phyloP scores from a whole-genome alignment of 2,113 vertebrate species.

The Numenius arquata region DNA sequence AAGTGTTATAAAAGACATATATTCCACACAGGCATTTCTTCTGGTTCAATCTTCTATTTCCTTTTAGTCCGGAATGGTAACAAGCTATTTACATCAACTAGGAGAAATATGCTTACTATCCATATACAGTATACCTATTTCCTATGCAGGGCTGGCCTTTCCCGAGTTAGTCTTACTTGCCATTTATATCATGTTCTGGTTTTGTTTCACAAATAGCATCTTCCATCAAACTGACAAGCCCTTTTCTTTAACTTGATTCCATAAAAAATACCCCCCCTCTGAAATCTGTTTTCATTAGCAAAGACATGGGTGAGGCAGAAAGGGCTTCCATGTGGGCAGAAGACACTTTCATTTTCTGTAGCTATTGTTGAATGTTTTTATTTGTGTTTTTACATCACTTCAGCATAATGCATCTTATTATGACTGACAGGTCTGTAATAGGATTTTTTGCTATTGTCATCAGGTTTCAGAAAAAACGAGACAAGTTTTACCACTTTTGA shows the following conservation, averaged over 20 bases:
- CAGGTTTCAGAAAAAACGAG: constrained; percentile 47
- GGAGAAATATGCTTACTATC: neutral
- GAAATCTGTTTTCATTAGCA: constrained; percentile 73
- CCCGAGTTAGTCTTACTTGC: neutral
- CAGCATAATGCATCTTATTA: constrained; percentile 43
- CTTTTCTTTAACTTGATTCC: constrained; percentile 67
- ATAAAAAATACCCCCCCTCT: constrained; percentile 66
- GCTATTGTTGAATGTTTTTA: constrained; percentile 40
- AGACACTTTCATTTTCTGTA: constrained; percentile 29
- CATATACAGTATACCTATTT: neutral
- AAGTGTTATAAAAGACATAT: neutral
- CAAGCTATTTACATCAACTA: neutral
- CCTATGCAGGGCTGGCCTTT: neutral
- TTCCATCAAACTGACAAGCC: constrained; percentile 72
- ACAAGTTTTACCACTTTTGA: constrained; percentile 39
- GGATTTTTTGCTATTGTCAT: constrained; percentile 52
- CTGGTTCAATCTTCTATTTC: neutral
- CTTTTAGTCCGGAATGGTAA: neutral
- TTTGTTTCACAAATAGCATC: constrained; percentile 69
- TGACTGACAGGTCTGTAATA: constrained; percentile 57
- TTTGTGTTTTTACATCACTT: constrained; percentile 39
- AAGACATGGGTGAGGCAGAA: constrained; percentile 15
- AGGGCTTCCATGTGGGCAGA: neutral
- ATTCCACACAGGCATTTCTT: neutral
- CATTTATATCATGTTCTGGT: constrained; percentile 46